A percentile compares a stretch with the other conserved stretches of the same genome.
Conservation (phyloP, 2,888 invertebrate species). For the Marasmarcha lunaedactyla region DNA sequence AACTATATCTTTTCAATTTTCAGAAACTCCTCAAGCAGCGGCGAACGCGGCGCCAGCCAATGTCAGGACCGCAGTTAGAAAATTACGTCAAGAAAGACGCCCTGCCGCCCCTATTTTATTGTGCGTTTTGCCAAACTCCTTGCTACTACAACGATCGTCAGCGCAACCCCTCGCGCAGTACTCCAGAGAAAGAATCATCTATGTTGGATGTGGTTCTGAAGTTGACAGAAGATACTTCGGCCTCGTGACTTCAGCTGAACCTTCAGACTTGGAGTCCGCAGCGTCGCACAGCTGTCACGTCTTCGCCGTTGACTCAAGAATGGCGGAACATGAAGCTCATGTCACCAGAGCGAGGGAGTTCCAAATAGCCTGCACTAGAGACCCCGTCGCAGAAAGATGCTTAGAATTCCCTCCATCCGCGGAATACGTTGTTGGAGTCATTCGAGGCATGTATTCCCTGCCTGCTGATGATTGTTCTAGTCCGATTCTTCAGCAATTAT, state of each 20-base stretch:
- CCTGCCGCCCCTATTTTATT: conserved; percentile 87
- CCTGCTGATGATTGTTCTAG: conserved; percentile 50
- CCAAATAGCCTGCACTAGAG: conserved; percentile 85
- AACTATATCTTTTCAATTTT: too few species aligned
- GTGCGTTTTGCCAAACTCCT: conserved; percentile 83
- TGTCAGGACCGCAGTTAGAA: conserved; percentile 88
- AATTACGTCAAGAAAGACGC: conserved; percentile 89
- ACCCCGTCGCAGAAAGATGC: conserved; percentile 82
- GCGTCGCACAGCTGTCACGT: conserved; percentile 93
- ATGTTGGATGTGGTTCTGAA: conserved; percentile 90
- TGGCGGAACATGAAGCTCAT: conserved; percentile 86
- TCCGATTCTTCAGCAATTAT: conserved; percentile 50
- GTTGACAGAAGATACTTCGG: conserved; percentile 94
- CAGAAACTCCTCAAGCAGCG: conserved; percentile 89
- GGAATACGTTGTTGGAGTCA: conserved; percentile 78
- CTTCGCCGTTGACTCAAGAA: conserved; percentile 91
- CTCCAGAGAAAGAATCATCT: conserved; percentile 86
- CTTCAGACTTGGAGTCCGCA: conserved; percentile 47
- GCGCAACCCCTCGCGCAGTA: conserved; percentile 88
- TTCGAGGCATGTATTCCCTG: conserved; percentile 79
- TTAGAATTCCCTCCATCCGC: conserved; percentile 92
- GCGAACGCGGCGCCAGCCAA: conserved; percentile 81
- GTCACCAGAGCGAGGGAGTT: conserved; percentile 84
- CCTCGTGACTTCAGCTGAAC: conserved; percentile 86
- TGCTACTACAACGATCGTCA: conserved; percentile 82